These are phyloP conservation scores for Rhyacophila evoluta DNA, from an alignment of 2,888 invertebrate species.

Conservation along the genomic window DNA sequence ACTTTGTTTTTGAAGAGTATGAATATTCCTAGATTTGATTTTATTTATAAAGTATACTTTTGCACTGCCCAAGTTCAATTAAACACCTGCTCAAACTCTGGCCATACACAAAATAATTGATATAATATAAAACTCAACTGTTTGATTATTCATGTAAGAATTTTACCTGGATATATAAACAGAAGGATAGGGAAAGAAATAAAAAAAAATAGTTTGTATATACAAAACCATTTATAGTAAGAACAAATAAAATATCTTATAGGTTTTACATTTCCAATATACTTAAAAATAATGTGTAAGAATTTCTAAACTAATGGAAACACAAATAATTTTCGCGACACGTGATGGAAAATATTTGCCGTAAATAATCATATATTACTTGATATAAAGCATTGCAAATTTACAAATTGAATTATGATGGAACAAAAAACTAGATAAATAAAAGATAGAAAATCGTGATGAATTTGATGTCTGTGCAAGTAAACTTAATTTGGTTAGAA, in stretches of 20 bases:
- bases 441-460: neutral
- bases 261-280: slow-evolving; percentile 48
- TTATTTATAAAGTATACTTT: no score
- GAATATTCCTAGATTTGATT: no score
- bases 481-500: neutral
- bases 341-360: slow-evolving; percentile 47
- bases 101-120: no score
- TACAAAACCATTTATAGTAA: slow-evolving; percentile 55
- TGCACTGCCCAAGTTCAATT: no score
- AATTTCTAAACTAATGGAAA: slow-evolving; percentile 53
- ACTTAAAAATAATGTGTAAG: slow-evolving; percentile 50
- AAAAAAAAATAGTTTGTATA: slow-evolving; percentile 44
- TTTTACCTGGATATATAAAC: neutral
- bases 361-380: slow-evolving; percentile 45
- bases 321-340: slow-evolving; percentile 48
- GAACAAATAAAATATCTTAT: slow-evolving; percentile 53
- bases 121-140: no score
- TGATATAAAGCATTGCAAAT: neutral
- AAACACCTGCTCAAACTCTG: no score
- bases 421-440: neutral
- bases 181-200: neutral
- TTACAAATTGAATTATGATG: neutral
- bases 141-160: no score
- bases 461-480: neutral
- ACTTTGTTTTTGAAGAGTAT: no score